Conservation (phyloP, 2,113 vertebrate species). For the Thalassoma bifasciatum region DNA sequence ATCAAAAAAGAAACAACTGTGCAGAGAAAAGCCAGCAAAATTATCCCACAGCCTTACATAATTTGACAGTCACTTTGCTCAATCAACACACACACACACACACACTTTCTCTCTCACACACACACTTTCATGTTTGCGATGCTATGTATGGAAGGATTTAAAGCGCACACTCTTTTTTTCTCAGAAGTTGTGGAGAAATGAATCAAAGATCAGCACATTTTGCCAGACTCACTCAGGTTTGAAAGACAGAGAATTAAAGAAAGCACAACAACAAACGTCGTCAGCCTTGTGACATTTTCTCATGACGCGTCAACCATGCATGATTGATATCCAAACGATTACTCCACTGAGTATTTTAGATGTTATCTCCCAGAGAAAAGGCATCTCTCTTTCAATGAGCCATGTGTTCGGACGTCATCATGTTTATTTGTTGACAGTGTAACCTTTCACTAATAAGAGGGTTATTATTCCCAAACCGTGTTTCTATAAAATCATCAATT, state of each 20-base stretch:
- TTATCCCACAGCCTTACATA: constrained; percentile 74
- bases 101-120: constrained; percentile 36
- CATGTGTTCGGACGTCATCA: not conserved
- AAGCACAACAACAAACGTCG: too few relatives aligned
- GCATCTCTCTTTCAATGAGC: not conserved
- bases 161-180: constrained; percentile 65
- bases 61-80: constrained; percentile 77
- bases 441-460: constrained; percentile 2
- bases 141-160: constrained; percentile 52
- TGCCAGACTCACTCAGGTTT: constrained; percentile 19
- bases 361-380: not conserved
- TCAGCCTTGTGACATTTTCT: constrained; percentile 1
- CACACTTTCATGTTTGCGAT: constrained; percentile 51
- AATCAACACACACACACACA: constrained; percentile 48
- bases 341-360: not conserved
- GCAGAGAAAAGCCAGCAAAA: constrained; percentile 62
- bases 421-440: not conserved
- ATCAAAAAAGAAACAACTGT: constrained; percentile 57
- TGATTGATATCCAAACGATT: not conserved
- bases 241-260: too few relatives aligned
- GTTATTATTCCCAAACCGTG: constrained; percentile 3
- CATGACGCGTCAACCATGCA: not conserved
- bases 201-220: constrained; percentile 63
- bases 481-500: constrained; percentile 13
- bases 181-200: constrained; percentile 61